A percentile compares a stretch with the other conserved stretches of the same genome.
Conservation (phyloP, 2,113 vertebrate species). For the Dromaius novaehollandiae region DNA sequence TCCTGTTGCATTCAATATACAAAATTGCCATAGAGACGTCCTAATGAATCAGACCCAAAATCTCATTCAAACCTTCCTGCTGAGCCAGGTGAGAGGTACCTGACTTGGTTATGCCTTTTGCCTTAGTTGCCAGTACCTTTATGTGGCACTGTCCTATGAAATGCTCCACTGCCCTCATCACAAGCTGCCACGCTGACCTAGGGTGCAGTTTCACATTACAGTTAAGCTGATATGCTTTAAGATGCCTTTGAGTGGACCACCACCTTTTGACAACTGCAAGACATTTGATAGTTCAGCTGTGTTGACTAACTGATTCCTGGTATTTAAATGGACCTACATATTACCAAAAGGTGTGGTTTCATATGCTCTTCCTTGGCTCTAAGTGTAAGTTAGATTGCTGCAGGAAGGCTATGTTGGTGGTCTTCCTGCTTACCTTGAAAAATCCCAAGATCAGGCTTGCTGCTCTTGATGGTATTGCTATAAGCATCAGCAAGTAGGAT, state of each 20-base stretch:
- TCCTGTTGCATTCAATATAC: no score
- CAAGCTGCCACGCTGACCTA: fast-evolving
- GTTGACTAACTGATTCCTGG: no score
- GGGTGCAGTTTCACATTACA: background rate
- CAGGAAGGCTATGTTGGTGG: fast-evolving
- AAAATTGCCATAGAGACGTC: background rate
- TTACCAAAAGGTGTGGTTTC: background rate
- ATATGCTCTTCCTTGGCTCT: fast-evolving
- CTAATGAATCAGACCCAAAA: fast-evolving
- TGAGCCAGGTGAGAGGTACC: fast-evolving
- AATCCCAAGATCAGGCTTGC: fast-evolving
- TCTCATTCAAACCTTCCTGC: fast-evolving
- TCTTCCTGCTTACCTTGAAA: background rate
- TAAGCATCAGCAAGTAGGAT: background rate
- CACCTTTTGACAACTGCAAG: background rate
- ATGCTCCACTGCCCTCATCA: background rate
- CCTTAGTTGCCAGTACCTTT: no score
- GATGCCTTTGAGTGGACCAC: background rate
- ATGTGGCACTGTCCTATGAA: fast-evolving
- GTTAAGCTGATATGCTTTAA: background rate
- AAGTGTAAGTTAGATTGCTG: background rate
- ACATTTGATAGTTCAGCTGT: background rate
- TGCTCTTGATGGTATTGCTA: fast-evolving
- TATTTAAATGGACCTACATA: fast-evolving
- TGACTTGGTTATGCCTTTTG: fast-evolving